Evolutionary conservation across 2,888 invertebrate genomes (phyloP), one percentile per base, ranked within the genome.

Genomic region (Podabrus alpinus): DNA sequence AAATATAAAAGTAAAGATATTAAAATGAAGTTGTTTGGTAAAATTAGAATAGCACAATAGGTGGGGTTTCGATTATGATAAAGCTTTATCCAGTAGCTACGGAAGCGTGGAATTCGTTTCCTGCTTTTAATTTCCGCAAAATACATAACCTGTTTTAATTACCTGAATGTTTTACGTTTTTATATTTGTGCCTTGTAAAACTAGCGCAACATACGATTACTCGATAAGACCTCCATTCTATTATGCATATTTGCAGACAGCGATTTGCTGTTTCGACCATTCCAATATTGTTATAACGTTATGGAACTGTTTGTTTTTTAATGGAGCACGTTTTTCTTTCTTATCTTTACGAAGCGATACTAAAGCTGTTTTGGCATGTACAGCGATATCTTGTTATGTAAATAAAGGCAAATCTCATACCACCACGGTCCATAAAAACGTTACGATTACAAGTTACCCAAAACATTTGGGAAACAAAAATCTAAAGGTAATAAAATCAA

Each of bases 41-140:
- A 45, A 45, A 45, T 45, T 45, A 7, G 45, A 45, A 45, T 45
- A 45, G 45, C 45, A 45, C 45, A 45, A 45, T 45, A 45, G 45
- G 45, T 45, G 45, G 79, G 77, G 77, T 75, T 64, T 72, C 76
- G 79, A 73, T 79, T 77, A 74, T 76, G 77, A 77, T 79, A 75
- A 79, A 77, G 68, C 70, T 62, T 68, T 73, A 76, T 79, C 79
- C 79, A 77, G 77, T 73, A 72, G 77, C 70, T 73, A 73, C 70
- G 76, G 77, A 78, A 79, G 77, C 77, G 76, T 77, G 76, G 75
- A 78, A 77, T 68, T 73, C 68, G 68, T 75, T 79, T 79, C 77
- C 76, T 79, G 77, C 62, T 77, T 45, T 45, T 73, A 68, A 76
- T 77, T 79, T 77, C 79, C 77, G 73, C 71, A 73, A 72, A 71